Evolutionary conservation across 2,113 vertebrate species (phyloP).

Genomic region (Dipodomys spectabilis): DNA sequence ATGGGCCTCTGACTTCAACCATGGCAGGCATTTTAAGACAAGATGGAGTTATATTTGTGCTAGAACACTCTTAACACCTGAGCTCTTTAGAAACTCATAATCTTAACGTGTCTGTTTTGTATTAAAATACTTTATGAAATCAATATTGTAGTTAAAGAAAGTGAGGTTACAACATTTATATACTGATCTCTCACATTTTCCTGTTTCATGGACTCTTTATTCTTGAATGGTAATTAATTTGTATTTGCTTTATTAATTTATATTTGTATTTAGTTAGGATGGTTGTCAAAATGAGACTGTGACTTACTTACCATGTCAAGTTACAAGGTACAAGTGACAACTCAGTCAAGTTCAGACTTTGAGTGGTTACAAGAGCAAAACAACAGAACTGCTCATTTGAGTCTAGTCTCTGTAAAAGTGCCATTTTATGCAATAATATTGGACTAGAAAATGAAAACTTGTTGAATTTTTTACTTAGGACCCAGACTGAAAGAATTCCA

Average conservation of each 20-base stretch:
- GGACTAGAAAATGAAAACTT: conserved; percentile 60
- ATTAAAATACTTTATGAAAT: conserved; percentile 31
- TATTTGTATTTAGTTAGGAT: conserved; percentile 37
- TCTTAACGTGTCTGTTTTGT: conserved; percentile 32
- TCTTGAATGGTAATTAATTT: conserved; percentile 23
- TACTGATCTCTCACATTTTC: not conserved
- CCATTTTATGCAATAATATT: conserved; percentile 49
- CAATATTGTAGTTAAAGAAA: conserved; percentile 4
- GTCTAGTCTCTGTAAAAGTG: conserved; percentile 27
- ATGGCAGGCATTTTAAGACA: not conserved
- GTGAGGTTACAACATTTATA: not conserved
- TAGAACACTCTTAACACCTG: not conserved
- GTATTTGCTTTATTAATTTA: conserved; percentile 57
- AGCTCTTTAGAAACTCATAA: not conserved
- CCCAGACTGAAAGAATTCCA: conserved; percentile 58
- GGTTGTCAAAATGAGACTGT: conserved; percentile 52
- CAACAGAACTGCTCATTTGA: conserved; percentile 30
- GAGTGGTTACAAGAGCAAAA: not conserved
- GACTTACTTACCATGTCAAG: not conserved
- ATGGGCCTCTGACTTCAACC: not conserved
- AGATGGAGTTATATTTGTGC: not conserved
- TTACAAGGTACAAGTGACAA: not conserved
- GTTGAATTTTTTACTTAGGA: conserved; percentile 13
- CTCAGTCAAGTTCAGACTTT: conserved; percentile 15
- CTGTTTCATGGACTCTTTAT: conserved; percentile 33